Evolutionary conservation across 2,888 invertebrate species (phyloP), one percentile per base, ranked within the genome.

Genomic region (Drosophila nr. perissopoda): DNA sequence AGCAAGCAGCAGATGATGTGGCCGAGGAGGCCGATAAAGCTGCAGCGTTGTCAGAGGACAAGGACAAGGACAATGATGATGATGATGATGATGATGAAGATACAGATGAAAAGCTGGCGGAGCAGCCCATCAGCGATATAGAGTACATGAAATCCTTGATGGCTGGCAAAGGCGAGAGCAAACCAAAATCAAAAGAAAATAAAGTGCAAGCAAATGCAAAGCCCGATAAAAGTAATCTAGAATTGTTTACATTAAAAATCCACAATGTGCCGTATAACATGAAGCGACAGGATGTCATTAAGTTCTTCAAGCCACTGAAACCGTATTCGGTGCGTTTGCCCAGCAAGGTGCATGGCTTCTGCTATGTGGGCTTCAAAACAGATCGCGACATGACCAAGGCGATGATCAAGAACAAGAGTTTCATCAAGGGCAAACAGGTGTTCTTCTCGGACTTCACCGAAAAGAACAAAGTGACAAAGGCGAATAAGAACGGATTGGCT

Each of bases 281-380:
- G 53, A 97, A 96, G 92, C 97, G 98, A 89, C 96, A 96, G 92
- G 96, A 97, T 78, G 94, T 99, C 4, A 96, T 97, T 90, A 95
- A 96, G 78, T 98, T 98, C 91, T 97, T 98, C 82, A 95, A 96
- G 83, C 97, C 98, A 0, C 89, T 97, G 8, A 96, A 96, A 78
- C 95, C 96, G 2, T 96, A 95, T 90, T 96, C 97, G 5, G 96
- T 99, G 65, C 94, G 98, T 73, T 93, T 98, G 51, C 97, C 98
- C 0, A 92, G 94, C n/a, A 94, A 96, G 82, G 94, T 96, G 2
- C 95, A 96, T 90, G 97, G 98, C 8, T 96, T 98, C 87, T 98
- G 98, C 48, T 98, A 96, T 94, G 96, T 97, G n/a, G 98, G 98
- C 3, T 98, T 99, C 89, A 95, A 96, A 92, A 96, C 95, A 5